Evolutionary conservation across 2,888 invertebrate species (phyloP).

Genomic region (Oligia fasciuncula): DNA sequence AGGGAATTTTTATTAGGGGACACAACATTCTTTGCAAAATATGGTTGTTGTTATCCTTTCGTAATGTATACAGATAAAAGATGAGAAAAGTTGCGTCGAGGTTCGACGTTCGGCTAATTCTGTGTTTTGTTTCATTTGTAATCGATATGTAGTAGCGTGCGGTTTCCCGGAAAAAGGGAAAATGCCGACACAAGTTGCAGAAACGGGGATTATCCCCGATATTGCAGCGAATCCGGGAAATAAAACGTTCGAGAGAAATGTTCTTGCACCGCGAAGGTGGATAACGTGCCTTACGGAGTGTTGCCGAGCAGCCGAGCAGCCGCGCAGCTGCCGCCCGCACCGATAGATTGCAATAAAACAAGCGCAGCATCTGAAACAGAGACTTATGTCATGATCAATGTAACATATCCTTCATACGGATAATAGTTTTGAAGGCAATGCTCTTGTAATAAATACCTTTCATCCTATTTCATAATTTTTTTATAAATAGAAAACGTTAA

Average conservation of each 20-base stretch:
- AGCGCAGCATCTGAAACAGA: constrained; percentile 54
- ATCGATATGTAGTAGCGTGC: constrained; percentile 67
- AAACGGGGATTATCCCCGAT: constrained; percentile 79
- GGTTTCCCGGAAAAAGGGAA: constrained; percentile 65
- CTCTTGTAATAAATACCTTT: constrained; percentile 17
- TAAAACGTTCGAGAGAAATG: constrained; percentile 74
- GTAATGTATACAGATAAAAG: constrained; percentile 42
- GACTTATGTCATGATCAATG: constrained; percentile 56
- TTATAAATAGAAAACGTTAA: not conserved
- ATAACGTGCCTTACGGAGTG: constrained; percentile 73
- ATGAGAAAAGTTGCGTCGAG: constrained; percentile 53
- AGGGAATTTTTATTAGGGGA: constrained; percentile 62
- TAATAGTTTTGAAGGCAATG: constrained; percentile 34
- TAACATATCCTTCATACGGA: constrained; percentile 37
- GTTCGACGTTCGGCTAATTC: constrained; percentile 65
- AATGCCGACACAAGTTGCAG: constrained; percentile 72
- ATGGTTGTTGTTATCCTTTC: constrained; percentile 56
- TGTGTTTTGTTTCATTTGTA: constrained; percentile 59
- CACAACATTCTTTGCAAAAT: constrained; percentile 55
- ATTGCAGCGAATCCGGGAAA: constrained; percentile 74
- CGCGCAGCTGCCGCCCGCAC: constrained; percentile 59
- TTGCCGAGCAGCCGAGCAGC: constrained; percentile 47
- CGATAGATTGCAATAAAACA: constrained; percentile 68
- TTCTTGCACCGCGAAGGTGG: constrained; percentile 69
- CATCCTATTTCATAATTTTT: not conserved